Conservation (phyloP, 2,888 invertebrate species). For the Idaea straminata region DNA sequence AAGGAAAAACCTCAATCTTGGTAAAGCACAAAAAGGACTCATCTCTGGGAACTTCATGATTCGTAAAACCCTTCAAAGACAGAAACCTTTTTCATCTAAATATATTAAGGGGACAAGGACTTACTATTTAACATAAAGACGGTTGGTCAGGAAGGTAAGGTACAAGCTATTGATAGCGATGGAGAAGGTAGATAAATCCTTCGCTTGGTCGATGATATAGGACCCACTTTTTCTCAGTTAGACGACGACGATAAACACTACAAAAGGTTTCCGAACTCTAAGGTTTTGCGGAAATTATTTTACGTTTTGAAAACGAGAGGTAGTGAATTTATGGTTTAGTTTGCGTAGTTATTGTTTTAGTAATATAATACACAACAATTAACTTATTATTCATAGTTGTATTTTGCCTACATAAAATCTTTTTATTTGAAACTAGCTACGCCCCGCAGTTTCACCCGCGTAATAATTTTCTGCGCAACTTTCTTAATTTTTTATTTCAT, state of each 20-base stretch:
- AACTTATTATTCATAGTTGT: not conserved
- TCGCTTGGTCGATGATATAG: not conserved
- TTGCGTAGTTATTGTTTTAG: not conserved
- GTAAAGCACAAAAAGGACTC: not conserved
- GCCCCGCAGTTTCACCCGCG: no score
- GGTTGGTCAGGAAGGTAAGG: not conserved
- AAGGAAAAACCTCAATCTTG: not conserved
- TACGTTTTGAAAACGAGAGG: not conserved
- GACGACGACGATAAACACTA: not conserved
- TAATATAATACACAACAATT: no score
- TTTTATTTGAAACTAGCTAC: no score
- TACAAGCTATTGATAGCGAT: not conserved
- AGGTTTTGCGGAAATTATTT: conserved; percentile 1
- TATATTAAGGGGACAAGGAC: conserved; percentile 1
- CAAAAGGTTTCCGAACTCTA: not conserved
- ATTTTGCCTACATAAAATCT: no score
- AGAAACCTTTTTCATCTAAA: not conserved
- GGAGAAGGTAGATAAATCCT: not conserved
- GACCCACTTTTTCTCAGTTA: not conserved
- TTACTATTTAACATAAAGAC: not conserved
- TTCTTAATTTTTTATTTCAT: no score
- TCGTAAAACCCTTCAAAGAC: conserved; percentile 1
- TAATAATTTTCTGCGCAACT: no score
- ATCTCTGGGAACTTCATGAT: not conserved
- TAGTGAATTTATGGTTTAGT: not conserved